Evolutionary conservation across 2,888 invertebrate species (phyloP).

Genomic region (Allacma fusca): DNA sequence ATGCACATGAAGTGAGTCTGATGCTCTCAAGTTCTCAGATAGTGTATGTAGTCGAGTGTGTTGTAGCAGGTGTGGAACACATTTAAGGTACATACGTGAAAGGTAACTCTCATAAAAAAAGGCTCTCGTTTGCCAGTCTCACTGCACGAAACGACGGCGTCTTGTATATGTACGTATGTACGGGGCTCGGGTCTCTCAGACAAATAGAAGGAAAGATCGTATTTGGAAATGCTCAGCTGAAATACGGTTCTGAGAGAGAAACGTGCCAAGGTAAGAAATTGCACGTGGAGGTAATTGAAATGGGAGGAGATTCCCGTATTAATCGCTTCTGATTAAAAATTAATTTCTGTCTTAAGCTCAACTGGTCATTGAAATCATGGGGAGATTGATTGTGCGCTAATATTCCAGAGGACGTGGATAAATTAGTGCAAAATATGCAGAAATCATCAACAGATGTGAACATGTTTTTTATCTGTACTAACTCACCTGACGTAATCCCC

Average conservation of each 20-base stretch:
- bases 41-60: background rate
- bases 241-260: conserved; percentile 25
- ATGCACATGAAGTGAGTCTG: background rate
- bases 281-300: conserved; percentile 61
- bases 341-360: conserved; percentile 24
- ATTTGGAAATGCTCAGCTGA: conserved; percentile 30
- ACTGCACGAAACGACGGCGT: background rate
- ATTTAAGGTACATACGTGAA: background rate
- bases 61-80: background rate
- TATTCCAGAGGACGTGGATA: conserved; percentile 16
- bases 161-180: background rate
- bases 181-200: background rate
- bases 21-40: background rate
- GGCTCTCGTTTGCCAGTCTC: background rate
- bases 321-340: conserved; percentile 46
- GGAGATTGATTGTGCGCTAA: conserved; percentile 28
- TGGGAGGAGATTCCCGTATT: conserved; percentile 60
- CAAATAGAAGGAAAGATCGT: conserved; percentile 26
- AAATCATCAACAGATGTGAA: conserved; percentile 60
- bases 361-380: conserved; percentile 21
- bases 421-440: conserved; percentile 51
- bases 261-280: conserved; percentile 42
- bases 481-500: conserved; percentile 43
- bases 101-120: background rate
- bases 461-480: conserved; percentile 31